Evolutionary conservation across 2,113 vertebrate genomes (phyloP).

Genomic region (Poeciliopsis retropinna): DNA sequence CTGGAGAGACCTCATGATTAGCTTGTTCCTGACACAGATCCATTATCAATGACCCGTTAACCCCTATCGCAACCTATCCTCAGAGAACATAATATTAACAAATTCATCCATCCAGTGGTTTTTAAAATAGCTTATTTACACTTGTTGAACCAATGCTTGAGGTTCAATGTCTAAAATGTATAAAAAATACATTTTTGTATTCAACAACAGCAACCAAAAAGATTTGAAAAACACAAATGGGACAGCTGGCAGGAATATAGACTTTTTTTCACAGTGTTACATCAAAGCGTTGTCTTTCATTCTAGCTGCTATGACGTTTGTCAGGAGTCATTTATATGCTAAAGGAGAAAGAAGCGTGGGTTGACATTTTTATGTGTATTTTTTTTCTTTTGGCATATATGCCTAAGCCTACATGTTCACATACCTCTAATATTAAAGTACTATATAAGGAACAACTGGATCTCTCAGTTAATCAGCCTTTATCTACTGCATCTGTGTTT

Average conservation of each 20-base stretch:
- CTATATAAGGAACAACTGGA: no score
- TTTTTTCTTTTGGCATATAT: conserved; percentile 19
- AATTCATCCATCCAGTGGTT: background rate
- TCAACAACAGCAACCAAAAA: conserved; percentile 1
- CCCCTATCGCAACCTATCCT: conserved; percentile 9
- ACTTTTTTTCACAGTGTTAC: conserved; percentile 20
- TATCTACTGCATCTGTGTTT: no score
- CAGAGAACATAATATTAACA: conserved; percentile 1
- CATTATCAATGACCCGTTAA: conserved; percentile 26
- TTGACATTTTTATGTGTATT: conserved; percentile 37
- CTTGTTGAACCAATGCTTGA: background rate
- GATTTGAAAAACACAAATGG: background rate
- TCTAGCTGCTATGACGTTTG: conserved; percentile 31
- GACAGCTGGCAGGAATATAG: background rate
- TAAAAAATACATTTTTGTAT: background rate
- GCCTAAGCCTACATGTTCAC: background rate
- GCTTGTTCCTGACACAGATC: conserved; percentile 24
- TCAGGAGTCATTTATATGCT: conserved; percentile 20
- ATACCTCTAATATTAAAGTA: background rate
- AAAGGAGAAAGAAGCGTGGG: conserved; percentile 13
- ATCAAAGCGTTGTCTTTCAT: conserved; percentile 27
- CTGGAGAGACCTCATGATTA: conserved; percentile 1
- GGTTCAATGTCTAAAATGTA: background rate
- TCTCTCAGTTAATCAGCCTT: background rate
- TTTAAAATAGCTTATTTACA: background rate